A percentile compares a stretch with the other conserved stretches of the same genome.
Conservation (phyloP, 1,140 invertebrate genomes). For the Ostrea denselamellosa region DNA sequence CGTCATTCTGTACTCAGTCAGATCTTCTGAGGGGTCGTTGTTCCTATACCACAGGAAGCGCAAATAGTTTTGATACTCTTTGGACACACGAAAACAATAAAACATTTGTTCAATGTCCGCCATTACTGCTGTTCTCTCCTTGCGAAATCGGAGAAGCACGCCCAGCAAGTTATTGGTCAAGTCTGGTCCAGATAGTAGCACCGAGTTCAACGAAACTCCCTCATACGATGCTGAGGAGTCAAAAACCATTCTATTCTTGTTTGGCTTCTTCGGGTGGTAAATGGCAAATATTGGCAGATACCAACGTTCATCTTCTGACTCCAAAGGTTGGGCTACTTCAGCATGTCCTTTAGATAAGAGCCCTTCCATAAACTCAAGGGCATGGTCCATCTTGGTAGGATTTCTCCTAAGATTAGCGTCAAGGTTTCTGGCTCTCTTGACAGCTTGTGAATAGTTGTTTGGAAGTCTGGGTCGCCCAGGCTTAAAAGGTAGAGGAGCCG, state of each 20-base stretch:
- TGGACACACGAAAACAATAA: slow-evolving; percentile 41
- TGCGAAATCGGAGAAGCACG: slow-evolving; percentile 43
- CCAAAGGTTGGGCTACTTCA: slow-evolving; percentile 46
- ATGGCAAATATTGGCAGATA: slow-evolving; percentile 57
- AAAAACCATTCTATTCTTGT: slow-evolving; percentile 48
- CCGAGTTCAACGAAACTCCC: slow-evolving; percentile 26
- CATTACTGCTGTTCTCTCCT: slow-evolving; percentile 44
- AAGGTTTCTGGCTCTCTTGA: slow-evolving; percentile 28
- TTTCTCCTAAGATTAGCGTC: slow-evolving; percentile 26
- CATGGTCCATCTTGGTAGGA: slow-evolving; percentile 38
- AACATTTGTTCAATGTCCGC: slow-evolving; percentile 46
- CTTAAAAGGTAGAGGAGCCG: slow-evolving; percentile 43
- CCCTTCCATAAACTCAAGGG: slow-evolving; percentile 36
- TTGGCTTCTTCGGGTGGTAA: slow-evolving; percentile 55
- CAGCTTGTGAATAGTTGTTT: slow-evolving; percentile 36
- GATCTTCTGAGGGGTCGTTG: not conserved
- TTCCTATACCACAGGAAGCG: slow-evolving; percentile 44
- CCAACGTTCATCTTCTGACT: slow-evolving; percentile 40
- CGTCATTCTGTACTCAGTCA: slow-evolving; percentile 25
- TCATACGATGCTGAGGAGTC: slow-evolving; percentile 9
- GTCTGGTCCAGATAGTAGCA: slow-evolving; percentile 35
- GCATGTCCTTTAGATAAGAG: slow-evolving; percentile 21
- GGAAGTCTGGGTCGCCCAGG: slow-evolving; percentile 34
- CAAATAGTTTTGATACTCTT: slow-evolving; percentile 43
- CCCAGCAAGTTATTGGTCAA: slow-evolving; percentile 37